Evolutionary conservation across 2,888 invertebrate genomes (phyloP), one percentile per base, ranked within the genome.

Genomic region (Polietes domitor): DNA sequence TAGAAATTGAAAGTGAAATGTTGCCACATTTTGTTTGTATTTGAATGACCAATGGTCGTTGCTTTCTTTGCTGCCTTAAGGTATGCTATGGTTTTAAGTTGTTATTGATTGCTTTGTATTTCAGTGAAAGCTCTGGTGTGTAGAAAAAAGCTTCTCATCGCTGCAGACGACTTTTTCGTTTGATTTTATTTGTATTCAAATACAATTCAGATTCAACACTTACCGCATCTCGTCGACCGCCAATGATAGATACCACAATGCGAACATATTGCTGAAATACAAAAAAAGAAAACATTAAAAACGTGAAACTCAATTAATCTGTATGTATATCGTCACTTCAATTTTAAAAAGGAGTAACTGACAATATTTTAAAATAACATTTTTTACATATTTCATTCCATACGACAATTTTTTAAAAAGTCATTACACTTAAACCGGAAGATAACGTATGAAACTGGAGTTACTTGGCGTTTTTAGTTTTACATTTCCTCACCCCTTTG

Each of bases 201-300:
- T 24, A 3, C 24, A 58, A 58, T 4, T 26, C 10, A 10, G 6
- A 15, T 10, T 24, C 26, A 17, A 37, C 63, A 91, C 92, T 92
- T 86, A 92, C 92, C 92, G 90, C 83, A 91, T 87, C 87, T 92
- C 92, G 53, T 91, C 91, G 82, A 92, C 88, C 72, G 92, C 92
- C 83, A 92, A 88, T 61, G 92, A 90, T 80, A 92, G 86, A 88
- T 92, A 92, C 92, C 92, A 92, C 87, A 92, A 88, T 79, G 91
- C 92, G 87, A 92, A 92, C 92, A 92, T 92, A 72, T 87, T 88
- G 82, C 90, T 90, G 87, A 79, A 90, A 89, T 86, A 72, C 43
- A 85, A 50, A 82, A 74, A 26, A 86, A 77, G 78, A 83, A 83
- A 78, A 43, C 2, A 77, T n/a, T n/a, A n/a, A n/a, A n/a, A n/a